Base-by-base conservation (phyloP, 2,888 invertebrate species). In the Crepidodera aurea region DNA sequence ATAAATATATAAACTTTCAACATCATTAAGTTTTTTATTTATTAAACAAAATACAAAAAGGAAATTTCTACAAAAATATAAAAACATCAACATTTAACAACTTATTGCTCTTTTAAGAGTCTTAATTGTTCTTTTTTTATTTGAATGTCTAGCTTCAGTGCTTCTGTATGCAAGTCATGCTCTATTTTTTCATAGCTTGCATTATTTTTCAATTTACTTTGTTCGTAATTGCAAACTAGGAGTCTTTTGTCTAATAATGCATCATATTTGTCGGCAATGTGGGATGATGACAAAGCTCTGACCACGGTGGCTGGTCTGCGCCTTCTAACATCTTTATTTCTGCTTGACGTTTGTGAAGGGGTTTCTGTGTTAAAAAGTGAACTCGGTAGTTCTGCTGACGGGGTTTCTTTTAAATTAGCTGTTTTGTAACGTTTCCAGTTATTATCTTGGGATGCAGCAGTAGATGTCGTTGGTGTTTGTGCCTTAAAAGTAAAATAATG, bases 251-350 rank as follows among this genome's bases (percentile, higher is more conserved):
- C 53, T 25, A 53, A 22, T 3, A 53, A 19, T 16, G 12, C 2
- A 19, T 19, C 25, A 25, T 53, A 53, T 27, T 53, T 53, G 13
- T 16, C 37, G 4, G 53, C 53, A 4, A 37, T 25, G 7, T 22
- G 37, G 7, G 39, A 40, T 13, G 53, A 40, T 22, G 40, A 40
- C 15, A 53, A 39, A 25, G 40, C 22, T 22, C 13, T 51, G 4
- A 51, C 39, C 2, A 22, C 5, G n/a, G 32, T 32, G 19, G 51
- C 37, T 19, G 51, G 51, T 0, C 51, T 37, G 3, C 51, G 16
- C 22, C 51, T 13, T 32, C 16, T 15, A 25, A 15, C 5, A 8
- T 34, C 40, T 8, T 8, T 12, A 8, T 37, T 15, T 13, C 7
- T 37, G 2, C 13, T 37, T 2, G 6, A 6, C 2, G 3, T 22